Conservation (phyloP, 2,888 invertebrate genomes). For the Pasiphila rectangulata region DNA sequence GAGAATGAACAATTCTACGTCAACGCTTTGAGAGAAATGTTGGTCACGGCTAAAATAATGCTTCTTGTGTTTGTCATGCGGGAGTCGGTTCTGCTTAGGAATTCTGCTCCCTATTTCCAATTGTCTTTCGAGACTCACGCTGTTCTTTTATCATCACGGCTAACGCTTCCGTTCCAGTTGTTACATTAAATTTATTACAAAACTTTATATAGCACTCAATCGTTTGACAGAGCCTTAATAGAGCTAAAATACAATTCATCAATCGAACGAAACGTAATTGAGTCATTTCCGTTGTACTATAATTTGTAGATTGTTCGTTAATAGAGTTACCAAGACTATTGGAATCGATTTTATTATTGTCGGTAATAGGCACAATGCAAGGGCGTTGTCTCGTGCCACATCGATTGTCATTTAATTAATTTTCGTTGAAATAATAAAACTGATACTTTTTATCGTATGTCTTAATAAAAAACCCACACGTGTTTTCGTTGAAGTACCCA, state of each 20-base stretch:
- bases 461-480: constrained; percentile 46
- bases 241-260: constrained; percentile 39
- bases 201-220: constrained; percentile 27
- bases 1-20: constrained; percentile 16
- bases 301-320: constrained; percentile 30
- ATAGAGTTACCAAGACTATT: constrained; percentile 22
- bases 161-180: constrained; percentile 56
- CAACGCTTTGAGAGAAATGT: constrained; percentile 41
- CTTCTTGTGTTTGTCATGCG: constrained; percentile 48
- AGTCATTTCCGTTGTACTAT: constrained; percentile 44
- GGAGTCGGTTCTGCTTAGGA: constrained; percentile 51
- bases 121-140: constrained; percentile 51
- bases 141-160: constrained; percentile 49
- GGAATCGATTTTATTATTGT: constrained; percentile 27
- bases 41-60: constrained; percentile 56
- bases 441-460: constrained; percentile 37
- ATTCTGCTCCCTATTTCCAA: constrained; percentile 51
- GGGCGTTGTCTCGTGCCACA: constrained; percentile 16
- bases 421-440: constrained; percentile 20
- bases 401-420: constrained; percentile 25
- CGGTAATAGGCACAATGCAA: constrained; percentile 20
- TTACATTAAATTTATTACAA: constrained; percentile 39
- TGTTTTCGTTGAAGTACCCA: constrained; percentile 44
- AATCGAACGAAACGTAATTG: constrained; percentile 44
- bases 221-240: constrained; percentile 17